Evolutionary conservation across 2,888 invertebrate species (phyloP).

Genomic region (Papilio gigon): DNA sequence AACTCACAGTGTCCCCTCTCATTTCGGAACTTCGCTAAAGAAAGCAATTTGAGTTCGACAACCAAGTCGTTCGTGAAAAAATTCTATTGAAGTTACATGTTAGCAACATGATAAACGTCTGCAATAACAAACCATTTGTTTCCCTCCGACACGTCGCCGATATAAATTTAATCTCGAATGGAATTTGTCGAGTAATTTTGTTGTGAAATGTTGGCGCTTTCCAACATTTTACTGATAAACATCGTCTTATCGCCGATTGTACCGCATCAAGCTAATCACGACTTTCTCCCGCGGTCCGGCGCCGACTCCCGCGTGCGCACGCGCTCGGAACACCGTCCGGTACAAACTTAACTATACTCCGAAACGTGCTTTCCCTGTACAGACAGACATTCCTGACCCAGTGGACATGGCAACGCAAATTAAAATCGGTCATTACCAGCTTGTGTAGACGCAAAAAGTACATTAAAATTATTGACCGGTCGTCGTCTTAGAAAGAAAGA

Average conservation of each 20-base stretch:
- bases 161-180: slow-evolving; percentile 6
- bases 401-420: background rate
- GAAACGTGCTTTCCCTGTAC: background rate
- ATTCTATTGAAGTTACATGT: slow-evolving; percentile 15
- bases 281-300: slow-evolving; percentile 28
- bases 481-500: too few species aligned
- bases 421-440: background rate
- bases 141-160: background rate
- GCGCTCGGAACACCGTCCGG: slow-evolving; percentile 13
- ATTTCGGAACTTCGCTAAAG: background rate
- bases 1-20: too few species aligned
- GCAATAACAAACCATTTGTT: background rate
- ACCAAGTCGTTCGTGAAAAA: slow-evolving; percentile 14
- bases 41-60: slow-evolving; percentile 9
- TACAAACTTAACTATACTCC: background rate
- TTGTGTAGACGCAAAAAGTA: too few species aligned
- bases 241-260: slow-evolving; percentile 6
- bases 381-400: background rate
- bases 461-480: too few species aligned
- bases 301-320: background rate
- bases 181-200: slow-evolving; percentile 1
- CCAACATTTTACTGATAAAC: slow-evolving; percentile 10
- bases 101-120: slow-evolving; percentile 13
- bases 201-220: background rate
- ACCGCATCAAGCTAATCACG: slow-evolving; percentile 6